A percentile compares a stretch with the other conserved stretches of the same genome.
Conservation (phyloP, 2,113 vertebrate genomes). For the Anguilla japonica region DNA sequence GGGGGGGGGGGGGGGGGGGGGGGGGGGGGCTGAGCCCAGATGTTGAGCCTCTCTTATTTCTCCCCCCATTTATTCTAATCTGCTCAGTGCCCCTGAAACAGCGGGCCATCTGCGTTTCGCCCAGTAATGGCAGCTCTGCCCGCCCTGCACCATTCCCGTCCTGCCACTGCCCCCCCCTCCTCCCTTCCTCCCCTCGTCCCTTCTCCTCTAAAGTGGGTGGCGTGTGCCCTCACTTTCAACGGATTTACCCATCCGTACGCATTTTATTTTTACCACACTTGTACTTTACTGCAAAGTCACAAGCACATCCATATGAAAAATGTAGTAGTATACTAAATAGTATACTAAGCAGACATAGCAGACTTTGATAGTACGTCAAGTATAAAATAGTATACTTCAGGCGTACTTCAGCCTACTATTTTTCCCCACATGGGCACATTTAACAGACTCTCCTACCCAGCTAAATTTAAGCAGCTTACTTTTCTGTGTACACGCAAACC, state of each 20-base stretch:
- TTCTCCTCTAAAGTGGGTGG: neutral
- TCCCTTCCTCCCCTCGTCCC: neutral
- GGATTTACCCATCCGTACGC: neutral
- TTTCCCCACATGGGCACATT: too few relatives aligned
- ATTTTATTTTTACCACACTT: neutral
- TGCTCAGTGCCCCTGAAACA: neutral
- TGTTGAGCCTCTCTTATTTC: constrained; percentile 30
- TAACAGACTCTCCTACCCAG: too few relatives aligned
- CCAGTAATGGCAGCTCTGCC: neutral
- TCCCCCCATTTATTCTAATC: constrained; percentile 34
- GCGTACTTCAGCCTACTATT: too few relatives aligned
- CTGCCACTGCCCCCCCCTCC: neutral
- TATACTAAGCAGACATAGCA: too few relatives aligned
- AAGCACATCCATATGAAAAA: too few relatives aligned
- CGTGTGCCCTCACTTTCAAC: neutral
- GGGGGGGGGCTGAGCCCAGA: constrained; percentile 41
- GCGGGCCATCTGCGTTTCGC: constrained; percentile 18
- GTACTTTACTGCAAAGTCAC: neutral
- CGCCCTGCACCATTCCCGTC: neutral
- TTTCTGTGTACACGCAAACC: too few relatives aligned
- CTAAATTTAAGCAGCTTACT: too few relatives aligned
- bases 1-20: neutral
- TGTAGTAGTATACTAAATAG: too few relatives aligned
- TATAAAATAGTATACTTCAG: too few relatives aligned
- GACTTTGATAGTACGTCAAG: too few relatives aligned